These are phyloP conservation scores for Patiria pectinifera DNA, from an alignment of 53 echinoderm and acorn worm genomes.

Conservation along the genomic window DNA sequence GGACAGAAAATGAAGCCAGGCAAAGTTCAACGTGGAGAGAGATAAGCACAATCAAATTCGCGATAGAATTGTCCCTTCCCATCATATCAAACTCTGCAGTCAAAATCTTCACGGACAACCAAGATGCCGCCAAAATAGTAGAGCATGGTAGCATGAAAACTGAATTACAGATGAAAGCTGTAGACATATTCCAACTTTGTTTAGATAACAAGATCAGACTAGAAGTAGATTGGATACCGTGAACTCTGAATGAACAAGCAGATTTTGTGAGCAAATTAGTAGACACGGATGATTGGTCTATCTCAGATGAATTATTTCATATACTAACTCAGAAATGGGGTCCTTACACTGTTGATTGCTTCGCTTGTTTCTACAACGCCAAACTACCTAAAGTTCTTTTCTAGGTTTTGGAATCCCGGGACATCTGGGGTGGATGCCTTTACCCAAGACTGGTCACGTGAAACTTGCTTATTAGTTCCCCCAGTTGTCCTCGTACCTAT, in stretches of 20 bases:
- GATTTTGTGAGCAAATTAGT: background rate
- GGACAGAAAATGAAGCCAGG: background rate
- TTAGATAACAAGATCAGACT: background rate
- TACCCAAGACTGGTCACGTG: too few relatives aligned
- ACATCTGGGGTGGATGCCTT: too few relatives aligned
- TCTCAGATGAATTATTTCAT: too few relatives aligned
- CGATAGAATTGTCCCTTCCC: background rate
- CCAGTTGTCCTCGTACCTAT: too few relatives aligned
- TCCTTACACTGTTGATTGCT: too few relatives aligned
- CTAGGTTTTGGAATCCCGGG: too few relatives aligned
- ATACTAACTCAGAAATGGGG: too few relatives aligned
- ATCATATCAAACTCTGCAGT: background rate
- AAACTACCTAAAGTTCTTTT: too few relatives aligned
- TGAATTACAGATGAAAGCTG: background rate
- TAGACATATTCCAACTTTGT: background rate
- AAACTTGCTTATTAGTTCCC: too few relatives aligned
- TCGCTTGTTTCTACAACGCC: too few relatives aligned
- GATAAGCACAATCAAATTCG: background rate
- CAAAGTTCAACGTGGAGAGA: conserved; percentile 26
- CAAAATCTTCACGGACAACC: background rate
- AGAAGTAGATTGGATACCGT: background rate
- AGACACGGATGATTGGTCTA: too few relatives aligned
- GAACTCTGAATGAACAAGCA: background rate
- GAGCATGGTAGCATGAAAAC: background rate
- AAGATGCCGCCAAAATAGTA: background rate